Conservation (phyloP, 2,113 vertebrate species). For the Sprattus sprattus region DNA sequence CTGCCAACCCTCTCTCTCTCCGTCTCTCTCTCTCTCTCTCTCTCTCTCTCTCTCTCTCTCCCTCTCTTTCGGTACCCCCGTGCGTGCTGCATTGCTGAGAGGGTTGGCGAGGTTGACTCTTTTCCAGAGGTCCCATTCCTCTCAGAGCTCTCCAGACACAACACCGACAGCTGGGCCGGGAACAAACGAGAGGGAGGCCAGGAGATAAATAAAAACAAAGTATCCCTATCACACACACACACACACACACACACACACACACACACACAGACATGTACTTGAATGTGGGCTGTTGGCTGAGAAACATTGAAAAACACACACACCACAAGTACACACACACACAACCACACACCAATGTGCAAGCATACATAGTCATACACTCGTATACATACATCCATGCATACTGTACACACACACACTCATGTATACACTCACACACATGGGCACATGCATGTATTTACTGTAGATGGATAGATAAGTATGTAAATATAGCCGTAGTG, state of each 20-base stretch:
- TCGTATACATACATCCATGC: too few relatives aligned
- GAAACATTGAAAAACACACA: constrained; percentile 61
- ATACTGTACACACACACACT: background rate
- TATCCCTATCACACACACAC: constrained; percentile 69
- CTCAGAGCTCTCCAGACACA: constrained; percentile 86
- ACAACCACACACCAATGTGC: too few relatives aligned
- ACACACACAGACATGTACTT: constrained; percentile 45
- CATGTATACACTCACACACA: background rate
- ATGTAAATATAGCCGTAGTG: constrained; percentile 74
- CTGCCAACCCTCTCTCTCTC: background rate
- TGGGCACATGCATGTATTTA: background rate
- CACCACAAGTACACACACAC: constrained; percentile 44
- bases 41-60: background rate
- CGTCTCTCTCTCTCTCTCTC: background rate
- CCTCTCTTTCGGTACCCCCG: background rate
- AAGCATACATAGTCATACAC: background rate
- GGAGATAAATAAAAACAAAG: constrained; percentile 88
- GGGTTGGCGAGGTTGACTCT: constrained; percentile 76
- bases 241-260: constrained; percentile 57
- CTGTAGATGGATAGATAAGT: constrained; percentile 39
- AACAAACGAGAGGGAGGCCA: constrained; percentile 21
- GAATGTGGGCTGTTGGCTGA: constrained; percentile 37
- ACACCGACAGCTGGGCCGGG: constrained; percentile 88
- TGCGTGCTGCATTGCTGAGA: constrained; percentile 73
- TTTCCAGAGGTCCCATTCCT: constrained; percentile 75